Conservation (phyloP, 2,797 vertebrate genomes). For the Corythornis leucogaster region DNA sequence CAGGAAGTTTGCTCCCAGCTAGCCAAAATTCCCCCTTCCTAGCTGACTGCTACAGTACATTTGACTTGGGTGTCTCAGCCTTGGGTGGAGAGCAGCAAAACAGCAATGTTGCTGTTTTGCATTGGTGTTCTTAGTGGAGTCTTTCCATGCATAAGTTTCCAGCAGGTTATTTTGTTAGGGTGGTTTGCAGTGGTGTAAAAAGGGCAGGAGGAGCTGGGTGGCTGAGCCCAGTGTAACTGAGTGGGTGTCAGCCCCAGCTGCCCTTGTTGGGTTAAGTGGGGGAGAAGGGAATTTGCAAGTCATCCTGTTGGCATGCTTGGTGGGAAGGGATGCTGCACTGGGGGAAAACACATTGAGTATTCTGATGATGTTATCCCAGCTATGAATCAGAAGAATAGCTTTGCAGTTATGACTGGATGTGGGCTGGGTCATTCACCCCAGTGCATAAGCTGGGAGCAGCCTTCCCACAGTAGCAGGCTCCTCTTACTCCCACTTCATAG, state of each 20-base stretch:
- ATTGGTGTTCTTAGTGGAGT: neutral
- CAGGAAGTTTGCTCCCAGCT: neutral
- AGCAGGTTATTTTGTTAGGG: neutral
- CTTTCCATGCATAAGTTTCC: neutral
- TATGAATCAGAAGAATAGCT: conserved; percentile 23
- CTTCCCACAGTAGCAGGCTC: neutral
- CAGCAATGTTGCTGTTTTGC: neutral
- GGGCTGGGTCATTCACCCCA: conserved; percentile 6
- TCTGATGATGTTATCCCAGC: neutral
- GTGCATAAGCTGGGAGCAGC: neutral
- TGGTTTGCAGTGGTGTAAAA: neutral
- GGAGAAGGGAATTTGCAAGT: conserved; percentile 32
- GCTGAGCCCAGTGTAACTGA: neutral
- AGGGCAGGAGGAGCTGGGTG: neutral
- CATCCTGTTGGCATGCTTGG: conserved; percentile 1
- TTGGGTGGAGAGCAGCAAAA: neutral
- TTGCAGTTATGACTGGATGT: neutral
- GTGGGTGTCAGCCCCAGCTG: neutral
- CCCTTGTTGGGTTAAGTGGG: neutral
- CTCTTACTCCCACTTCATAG: neutral
- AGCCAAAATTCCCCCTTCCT: neutral
- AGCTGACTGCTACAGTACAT: neutral
- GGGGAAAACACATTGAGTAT: neutral
- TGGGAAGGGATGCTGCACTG: neutral
- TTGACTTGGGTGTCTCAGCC: neutral